Evolutionary conservation across 1,140 invertebrate species (phyloP), one percentile per base, ranked within the genome.

Genomic region (Anoplolepis gracilipes): DNA sequence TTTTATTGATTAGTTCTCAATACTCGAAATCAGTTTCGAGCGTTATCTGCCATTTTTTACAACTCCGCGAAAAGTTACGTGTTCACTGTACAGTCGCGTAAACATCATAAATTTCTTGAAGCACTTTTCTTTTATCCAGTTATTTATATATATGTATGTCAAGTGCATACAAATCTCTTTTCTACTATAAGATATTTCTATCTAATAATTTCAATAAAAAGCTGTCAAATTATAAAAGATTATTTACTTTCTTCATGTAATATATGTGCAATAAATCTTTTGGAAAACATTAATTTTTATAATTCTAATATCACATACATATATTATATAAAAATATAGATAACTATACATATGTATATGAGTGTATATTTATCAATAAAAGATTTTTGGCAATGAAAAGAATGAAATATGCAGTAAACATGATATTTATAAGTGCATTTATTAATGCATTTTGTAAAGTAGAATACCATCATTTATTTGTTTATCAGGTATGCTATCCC

Each of bases 381-480:
- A 79, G 53, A 67, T 79, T 79, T 64, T 13, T 79, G 3, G 10
- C 42, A 53, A 67, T 67, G 33, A 49, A 49, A 72, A 57, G n/a
- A 49, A 82, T 30, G n/a, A 22, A 59, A 42, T 19, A 55, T 16
- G 7, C 13, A 7, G 10, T 7, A 42, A 49, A 42, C 39, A 59
- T 16, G 78, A 82, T 81, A 25, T 30, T 53, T 30, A 8, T 61
- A 82, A 82, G 78, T 73, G 5, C 39, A 53, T 82, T 72, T 61
- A 82, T 73, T 61, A 79, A 79, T 81, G 36, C 46, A 61, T 22
- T 8, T 55, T 72, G 39, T 59, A 73, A 82, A 82, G 33, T 73
- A 59, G 67, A 81, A 59, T 25, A 22, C 22, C 16, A 79, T 73
- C 28, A 55, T 82, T 82, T 82, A 82, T 82, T 73, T 82, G 78